phyloP scores from a whole-genome alignment of 2,888 invertebrate species.

The Listrodromus nycthemerus region DNA sequence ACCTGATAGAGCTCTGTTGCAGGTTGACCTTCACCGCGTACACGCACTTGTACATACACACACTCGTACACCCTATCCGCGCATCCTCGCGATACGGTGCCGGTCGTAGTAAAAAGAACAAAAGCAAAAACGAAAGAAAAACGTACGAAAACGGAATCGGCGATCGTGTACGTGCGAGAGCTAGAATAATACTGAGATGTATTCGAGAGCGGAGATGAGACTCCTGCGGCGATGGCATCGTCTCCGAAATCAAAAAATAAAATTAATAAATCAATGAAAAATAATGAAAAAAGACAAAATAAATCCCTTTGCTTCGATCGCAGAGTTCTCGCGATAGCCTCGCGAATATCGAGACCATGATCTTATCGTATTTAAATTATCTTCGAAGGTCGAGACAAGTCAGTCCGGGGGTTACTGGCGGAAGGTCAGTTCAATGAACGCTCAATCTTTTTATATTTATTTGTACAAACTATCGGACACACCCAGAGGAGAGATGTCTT shows the following conservation, averaged over 20 bases:
- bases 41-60: slow-evolving; percentile 63
- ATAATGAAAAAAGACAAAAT: not conserved
- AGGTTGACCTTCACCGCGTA: slow-evolving; percentile 66
- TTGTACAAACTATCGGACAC: not conserved
- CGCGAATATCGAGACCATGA: slow-evolving; percentile 41
- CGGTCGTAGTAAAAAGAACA: slow-evolving; percentile 38
- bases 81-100: slow-evolving; percentile 56
- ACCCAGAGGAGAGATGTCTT: slow-evolving; percentile 1
- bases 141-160: slow-evolving; percentile 20
- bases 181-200: slow-evolving; percentile 29
- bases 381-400: slow-evolving; percentile 68
- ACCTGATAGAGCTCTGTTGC: slow-evolving; percentile 66
- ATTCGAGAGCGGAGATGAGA: slow-evolving; percentile 16
- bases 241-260: not conserved
- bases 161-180: slow-evolving; percentile 22
- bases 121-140: slow-evolving; percentile 27
- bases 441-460: slow-evolving; percentile 55
- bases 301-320: slow-evolving; percentile 1
- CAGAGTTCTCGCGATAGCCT: slow-evolving; percentile 26
- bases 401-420: slow-evolving; percentile 67
- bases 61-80: slow-evolving; percentile 53
- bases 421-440: slow-evolving; percentile 67
- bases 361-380: slow-evolving; percentile 68
- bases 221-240: slow-evolving; percentile 3
- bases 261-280: not conserved